Base-by-base conservation (phyloP, 64 coral and sea anemone species). In the Catalaphyllia jardinei region DNA sequence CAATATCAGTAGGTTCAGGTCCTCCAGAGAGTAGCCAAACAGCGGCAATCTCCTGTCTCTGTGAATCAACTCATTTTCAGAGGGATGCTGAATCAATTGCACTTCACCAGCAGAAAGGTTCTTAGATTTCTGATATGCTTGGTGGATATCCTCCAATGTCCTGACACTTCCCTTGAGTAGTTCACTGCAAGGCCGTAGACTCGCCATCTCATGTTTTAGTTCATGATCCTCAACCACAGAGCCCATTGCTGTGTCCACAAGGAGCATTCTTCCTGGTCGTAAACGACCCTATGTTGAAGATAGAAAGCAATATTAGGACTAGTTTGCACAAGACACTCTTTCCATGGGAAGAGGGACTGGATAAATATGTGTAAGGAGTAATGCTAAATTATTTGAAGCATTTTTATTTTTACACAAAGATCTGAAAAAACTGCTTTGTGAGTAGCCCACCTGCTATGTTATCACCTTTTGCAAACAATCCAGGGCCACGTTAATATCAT, bases 1-100 rank as follows among this genome's bases (percentile, higher is more conserved):
- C 5, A 93, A 82, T 76, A 98, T 93, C 39, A 98, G 57, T 87
- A 98, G 83, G 72, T 89, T 98, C 20, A 98, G 82, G 78, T 95
- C 83, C 54, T 98, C 96, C 17, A 98, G 90, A 74, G 96, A 93
- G 89, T 95, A 98, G 8, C 96, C 96, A 88, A 98, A 98, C 61
- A 92, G 72, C 22, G 96, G 93, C 81, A 98, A 61, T 15, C 96
- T 87, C 18, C 83, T 76, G 52, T 98, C 96, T 59, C 92, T 67
- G 27, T 98, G 89, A 11, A 98, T 69, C 31, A 88, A 89, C 60
- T 79, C 87, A 72, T 89, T 87, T 57, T 88, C 72, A 16, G 89
- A 77, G 27, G 62, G 38, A 17, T 71, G 62, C n/a, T 92, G 86
- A 67, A 94, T 94, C n/a, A 94, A 71, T 4, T 93, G 82, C 31